These are phyloP conservation scores for Clinocottus analis DNA, from an alignment of 2,113 vertebrate genomes.

Conservation along the genomic window DNA sequence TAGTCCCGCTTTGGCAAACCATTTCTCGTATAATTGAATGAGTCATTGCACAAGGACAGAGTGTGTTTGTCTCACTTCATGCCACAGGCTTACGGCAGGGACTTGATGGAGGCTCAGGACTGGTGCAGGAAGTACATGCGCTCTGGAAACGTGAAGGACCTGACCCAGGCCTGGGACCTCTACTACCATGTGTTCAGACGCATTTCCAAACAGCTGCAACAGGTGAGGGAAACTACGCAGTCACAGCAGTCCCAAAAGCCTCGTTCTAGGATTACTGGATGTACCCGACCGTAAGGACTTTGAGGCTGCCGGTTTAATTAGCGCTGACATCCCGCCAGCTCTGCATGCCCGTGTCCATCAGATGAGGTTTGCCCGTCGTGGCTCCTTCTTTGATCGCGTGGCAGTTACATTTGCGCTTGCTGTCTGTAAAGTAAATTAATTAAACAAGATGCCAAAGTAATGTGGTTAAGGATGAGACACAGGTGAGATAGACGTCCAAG, in stretches of 20 bases:
- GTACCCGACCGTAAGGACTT: background rate
- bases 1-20: conserved; percentile 20
- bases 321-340: conserved; percentile 7
- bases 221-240: conserved; percentile 81
- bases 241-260: background rate
- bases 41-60: conserved; percentile 27
- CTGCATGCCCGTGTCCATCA: conserved; percentile 15
- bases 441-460: conserved; percentile 5
- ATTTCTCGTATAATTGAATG: conserved; percentile 6
- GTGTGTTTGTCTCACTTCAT: conserved; percentile 28
- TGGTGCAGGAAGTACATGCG: conserved; percentile 99
- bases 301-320: background rate
- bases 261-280: background rate
- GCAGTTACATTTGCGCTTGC: background rate
- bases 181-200: conserved; percentile 98
- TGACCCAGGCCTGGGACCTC: conserved; percentile 99
- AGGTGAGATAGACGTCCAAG: background rate
- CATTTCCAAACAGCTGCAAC: conserved; percentile 97
- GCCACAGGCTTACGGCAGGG: conserved; percentile 93
- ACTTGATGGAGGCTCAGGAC: conserved; percentile 98
- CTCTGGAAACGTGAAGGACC: conserved; percentile 97
- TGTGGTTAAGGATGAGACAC: conserved; percentile 32
- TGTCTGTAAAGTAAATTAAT: conserved; percentile 22
- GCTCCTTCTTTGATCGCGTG: conserved; percentile 31
- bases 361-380: conserved; percentile 19